A percentile compares a stretch with the other conserved stretches of the same genome.
These are phyloP conservation scores for Mobula hypostoma DNA, from an alignment of 2,113 vertebrate genomes.

Conservation along the genomic window DNA sequence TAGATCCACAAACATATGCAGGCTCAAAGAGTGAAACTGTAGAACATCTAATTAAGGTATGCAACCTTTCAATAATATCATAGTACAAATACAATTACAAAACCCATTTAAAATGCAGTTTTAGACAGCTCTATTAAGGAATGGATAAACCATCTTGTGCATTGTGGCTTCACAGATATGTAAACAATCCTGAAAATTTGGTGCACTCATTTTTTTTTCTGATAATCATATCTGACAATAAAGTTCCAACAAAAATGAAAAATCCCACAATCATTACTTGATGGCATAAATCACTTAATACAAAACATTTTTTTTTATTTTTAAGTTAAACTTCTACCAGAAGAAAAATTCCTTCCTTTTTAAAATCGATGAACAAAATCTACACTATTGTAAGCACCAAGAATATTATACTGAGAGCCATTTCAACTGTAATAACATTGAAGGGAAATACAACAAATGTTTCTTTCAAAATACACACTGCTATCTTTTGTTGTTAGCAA, in stretches of 20 bases:
- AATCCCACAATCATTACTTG: neutral
- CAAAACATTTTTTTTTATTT: neutral
- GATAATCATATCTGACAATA: neutral
- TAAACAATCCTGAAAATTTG: neutral
- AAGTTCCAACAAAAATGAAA: neutral
- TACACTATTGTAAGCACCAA: neutral
- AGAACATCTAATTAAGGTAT: neutral
- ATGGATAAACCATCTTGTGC: neutral
- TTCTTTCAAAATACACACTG: slow-evolving; percentile 15
- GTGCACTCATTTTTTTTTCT: neutral
- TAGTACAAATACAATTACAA: neutral
- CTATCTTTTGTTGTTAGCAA: neutral
- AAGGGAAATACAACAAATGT: slow-evolving; percentile 27
- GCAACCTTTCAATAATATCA: neutral
- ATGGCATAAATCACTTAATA: neutral
- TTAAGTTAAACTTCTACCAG: neutral
- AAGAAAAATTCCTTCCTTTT: neutral
- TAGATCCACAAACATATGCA: neutral
- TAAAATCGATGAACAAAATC: neutral
- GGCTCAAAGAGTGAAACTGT: neutral
- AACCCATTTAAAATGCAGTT: neutral
- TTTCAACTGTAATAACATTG: neutral
- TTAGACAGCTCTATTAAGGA: neutral
- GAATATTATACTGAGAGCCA: neutral
- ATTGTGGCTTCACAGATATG: neutral